A percentile compares a stretch with the other conserved stretches of the same genome.
These are phyloP conservation scores for Dichetophora obliterata DNA, from an alignment of 2,888 invertebrate species.

Conservation along the genomic window DNA sequence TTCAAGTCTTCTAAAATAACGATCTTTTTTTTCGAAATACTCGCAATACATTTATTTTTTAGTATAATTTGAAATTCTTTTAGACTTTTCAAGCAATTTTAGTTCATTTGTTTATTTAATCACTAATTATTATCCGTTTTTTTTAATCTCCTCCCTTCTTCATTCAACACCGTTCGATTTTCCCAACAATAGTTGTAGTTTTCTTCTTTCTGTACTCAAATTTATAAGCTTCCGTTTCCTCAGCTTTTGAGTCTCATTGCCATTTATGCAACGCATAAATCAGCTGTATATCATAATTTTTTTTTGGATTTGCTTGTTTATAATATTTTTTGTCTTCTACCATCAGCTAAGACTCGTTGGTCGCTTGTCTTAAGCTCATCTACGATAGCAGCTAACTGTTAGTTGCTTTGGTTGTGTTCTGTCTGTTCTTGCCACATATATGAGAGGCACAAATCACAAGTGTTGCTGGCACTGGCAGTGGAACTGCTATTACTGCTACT, in stretches of 20 bases:
- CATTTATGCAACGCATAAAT: constrained; percentile 25
- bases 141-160: background rate
- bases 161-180: background rate
- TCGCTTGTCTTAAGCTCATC: background rate
- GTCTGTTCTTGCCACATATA: constrained; percentile 29
- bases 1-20: too few relatives aligned
- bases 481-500: constrained; percentile 5
- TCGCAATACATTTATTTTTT: background rate
- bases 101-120: too few relatives aligned
- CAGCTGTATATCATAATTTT: constrained; percentile 7
- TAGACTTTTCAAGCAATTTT: too few relatives aligned
- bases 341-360: background rate
- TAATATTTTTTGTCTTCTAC: background rate
- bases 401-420: background rate
- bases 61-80: background rate
- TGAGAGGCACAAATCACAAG: constrained; percentile 26
- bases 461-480: constrained; percentile 8
- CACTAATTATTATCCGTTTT: too few relatives aligned
- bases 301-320: background rate
- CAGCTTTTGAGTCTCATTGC: background rate
- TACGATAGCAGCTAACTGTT: background rate
- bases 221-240: constrained; percentile 34
- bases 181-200: background rate
- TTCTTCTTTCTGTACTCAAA: background rate
- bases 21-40: too few relatives aligned